A percentile compares a stretch with the other conserved stretches of the same genome.
phyloP scores from a whole-genome alignment of 53 echinoderm and acorn worm species.

The Echinometra lucunter region DNA sequence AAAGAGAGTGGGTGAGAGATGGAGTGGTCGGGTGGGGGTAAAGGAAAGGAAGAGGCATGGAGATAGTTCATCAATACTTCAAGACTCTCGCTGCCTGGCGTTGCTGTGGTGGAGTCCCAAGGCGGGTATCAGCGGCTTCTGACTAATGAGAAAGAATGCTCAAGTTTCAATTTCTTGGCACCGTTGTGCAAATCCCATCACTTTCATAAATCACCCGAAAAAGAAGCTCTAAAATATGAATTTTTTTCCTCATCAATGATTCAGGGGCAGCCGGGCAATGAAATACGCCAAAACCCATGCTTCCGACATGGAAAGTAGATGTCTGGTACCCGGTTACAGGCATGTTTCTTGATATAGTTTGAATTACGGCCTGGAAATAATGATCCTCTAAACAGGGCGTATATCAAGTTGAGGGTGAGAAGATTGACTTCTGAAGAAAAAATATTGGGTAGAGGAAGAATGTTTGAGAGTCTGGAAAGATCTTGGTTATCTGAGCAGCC shows the following conservation, averaged over 20 bases:
- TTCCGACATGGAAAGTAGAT: slow-evolving; percentile 9
- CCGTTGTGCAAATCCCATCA: slow-evolving; percentile 73
- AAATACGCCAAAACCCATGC: slow-evolving; percentile 59
- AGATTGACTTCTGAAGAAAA: slow-evolving; percentile 6
- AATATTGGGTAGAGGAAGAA: not conserved
- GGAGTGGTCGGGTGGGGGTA: slow-evolving; percentile 9
- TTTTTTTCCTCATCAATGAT: slow-evolving; percentile 69
- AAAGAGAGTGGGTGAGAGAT: slow-evolving; percentile 39
- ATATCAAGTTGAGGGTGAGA: slow-evolving; percentile 53
- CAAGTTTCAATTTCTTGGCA: slow-evolving; percentile 71
- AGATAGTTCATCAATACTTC: slow-evolving; percentile 68
- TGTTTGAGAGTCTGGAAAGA: not conserved
- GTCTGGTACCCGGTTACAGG: slow-evolving; percentile 47
- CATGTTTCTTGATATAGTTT: slow-evolving; percentile 55
- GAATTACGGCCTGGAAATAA: slow-evolving; percentile 43
- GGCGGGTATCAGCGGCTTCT: slow-evolving; percentile 63
- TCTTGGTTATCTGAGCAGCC: not conserved
- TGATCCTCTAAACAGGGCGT: slow-evolving; percentile 55
- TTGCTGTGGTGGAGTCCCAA: slow-evolving; percentile 45
- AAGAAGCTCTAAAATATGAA: slow-evolving; percentile 70
- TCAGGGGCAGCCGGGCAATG: slow-evolving; percentile 48
- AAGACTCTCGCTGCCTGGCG: slow-evolving; percentile 39
- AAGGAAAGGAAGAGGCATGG: slow-evolving; percentile 25
- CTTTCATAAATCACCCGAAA: slow-evolving; percentile 74
- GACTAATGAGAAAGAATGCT: slow-evolving; percentile 71